Evolutionary conservation across 2,888 invertebrate genomes (phyloP).

Genomic region (Caenorhabditis wallacei): DNA sequence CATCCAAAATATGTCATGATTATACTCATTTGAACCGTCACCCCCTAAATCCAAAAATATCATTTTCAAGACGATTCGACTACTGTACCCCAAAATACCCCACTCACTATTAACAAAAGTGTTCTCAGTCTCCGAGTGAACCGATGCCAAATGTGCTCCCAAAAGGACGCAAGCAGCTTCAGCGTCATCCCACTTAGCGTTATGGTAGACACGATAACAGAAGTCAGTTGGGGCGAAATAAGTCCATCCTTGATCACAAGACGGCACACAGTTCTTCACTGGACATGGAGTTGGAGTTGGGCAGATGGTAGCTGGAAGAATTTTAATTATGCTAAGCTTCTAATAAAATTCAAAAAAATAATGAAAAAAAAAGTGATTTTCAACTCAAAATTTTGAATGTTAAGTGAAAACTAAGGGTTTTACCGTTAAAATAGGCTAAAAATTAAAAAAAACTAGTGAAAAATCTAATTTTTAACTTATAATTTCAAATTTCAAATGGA

Average conservation of each 20-base stretch:
- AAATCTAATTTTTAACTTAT: too few species aligned
- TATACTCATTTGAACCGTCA: background rate
- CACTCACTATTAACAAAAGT: conserved; percentile 63
- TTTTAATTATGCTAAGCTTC: background rate
- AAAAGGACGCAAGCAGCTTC: conserved; percentile 60
- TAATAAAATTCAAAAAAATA: too few species aligned
- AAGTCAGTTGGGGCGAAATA: conserved; percentile 60
- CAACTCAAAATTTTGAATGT: background rate
- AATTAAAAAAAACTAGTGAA: too few species aligned
- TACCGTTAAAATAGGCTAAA: too few species aligned
- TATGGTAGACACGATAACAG: conserved; percentile 60
- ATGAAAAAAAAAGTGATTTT: background rate
- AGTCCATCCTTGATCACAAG: conserved; percentile 66
- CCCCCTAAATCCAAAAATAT: too few species aligned
- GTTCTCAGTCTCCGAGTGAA: conserved; percentile 60
- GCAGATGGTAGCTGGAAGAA: conserved; percentile 53
- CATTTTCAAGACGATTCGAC: too few species aligned
- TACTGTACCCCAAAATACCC: too few species aligned
- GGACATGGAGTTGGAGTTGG: conserved; percentile 61
- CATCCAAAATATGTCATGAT: background rate
- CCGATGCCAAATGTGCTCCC: conserved; percentile 51
- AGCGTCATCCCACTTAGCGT: conserved; percentile 61
- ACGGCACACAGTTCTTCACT: conserved; percentile 55
- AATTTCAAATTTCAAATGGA: too few species aligned
- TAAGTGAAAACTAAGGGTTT: too few species aligned